These are phyloP conservation scores for Amphiduros pacificus DNA, from an alignment of 2,888 invertebrate species.

Conservation along the genomic window DNA sequence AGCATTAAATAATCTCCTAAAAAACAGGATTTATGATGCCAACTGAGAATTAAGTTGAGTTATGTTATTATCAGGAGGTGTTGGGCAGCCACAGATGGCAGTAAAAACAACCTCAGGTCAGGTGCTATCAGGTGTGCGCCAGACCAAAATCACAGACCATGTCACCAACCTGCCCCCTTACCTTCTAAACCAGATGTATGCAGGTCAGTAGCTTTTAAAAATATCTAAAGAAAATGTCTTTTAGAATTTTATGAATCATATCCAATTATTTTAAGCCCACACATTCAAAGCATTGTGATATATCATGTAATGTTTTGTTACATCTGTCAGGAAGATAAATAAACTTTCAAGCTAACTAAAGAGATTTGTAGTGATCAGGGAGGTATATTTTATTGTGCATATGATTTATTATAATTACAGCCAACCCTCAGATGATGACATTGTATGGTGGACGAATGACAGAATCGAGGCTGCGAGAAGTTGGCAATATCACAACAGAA, in stretches of 20 bases:
- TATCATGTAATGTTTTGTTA: background rate
- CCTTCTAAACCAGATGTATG: constrained; percentile 49
- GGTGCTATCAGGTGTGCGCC: constrained; percentile 27
- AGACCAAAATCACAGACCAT: constrained; percentile 40
- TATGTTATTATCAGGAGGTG: too few relatives aligned
- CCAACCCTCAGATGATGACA: constrained; percentile 16
- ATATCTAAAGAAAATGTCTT: too few relatives aligned
- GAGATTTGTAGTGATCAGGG: too few relatives aligned
- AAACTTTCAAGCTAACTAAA: background rate
- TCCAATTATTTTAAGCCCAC: background rate
- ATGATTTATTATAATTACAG: background rate
- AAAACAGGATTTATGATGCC: too few relatives aligned
- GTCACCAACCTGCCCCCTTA: constrained; percentile 42
- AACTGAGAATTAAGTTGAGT: too few relatives aligned
- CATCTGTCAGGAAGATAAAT: background rate
- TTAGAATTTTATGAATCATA: too few relatives aligned
- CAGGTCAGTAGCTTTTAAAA: constrained; percentile 42
- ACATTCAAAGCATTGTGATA: background rate
- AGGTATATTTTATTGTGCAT: background rate
- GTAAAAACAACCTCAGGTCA: constrained; percentile 23
- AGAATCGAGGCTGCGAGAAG: constrained; percentile 42
- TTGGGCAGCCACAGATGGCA: background rate
- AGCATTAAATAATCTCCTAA: too few relatives aligned
- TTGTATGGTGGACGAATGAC: constrained; percentile 55
- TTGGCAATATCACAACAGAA: constrained; percentile 50